Evolutionary conservation across 2,888 invertebrate species (phyloP), one percentile per base, ranked within the genome.

Genomic region (Colostygia pectinataria): DNA sequence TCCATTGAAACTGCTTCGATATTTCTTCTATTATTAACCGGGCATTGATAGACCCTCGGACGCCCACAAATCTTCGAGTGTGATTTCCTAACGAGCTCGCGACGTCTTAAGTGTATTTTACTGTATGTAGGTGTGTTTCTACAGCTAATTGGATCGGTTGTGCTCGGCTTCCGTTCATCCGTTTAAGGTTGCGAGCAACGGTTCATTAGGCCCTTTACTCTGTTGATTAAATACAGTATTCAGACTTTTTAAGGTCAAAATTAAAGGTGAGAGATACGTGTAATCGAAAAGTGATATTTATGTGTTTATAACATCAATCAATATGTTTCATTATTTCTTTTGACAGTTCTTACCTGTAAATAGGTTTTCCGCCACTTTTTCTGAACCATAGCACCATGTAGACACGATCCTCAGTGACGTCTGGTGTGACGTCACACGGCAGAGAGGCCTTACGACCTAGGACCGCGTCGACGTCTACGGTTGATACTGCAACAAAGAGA

Each of bases 321-420:
- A 15, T 2, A 4, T 15, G 15, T 15, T 15, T n/a, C n/a, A n/a
- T n/a, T n/a, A n/a, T n/a, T n/a, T n/a, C n/a, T n/a, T n/a, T n/a
- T n/a, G n/a, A 18, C 5, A 20, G 13, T 9, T 34, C 78, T 88
- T 88, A 97, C 97, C 96, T 97, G 92, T 97, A 97, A 72, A 97
- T 94, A 61, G 97, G 97, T 84, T 96, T 96, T 58, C 95, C 95
- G 42, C 94, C 94, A 66, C 94, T 95, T 77, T 96, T 96, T 60
- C 96, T 92, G 83, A 96, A 97, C 97, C 97, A 97, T 42, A 97
- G 92, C 65, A 97, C 97, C 96, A 97, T 96, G 85, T 97, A 96
- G 53, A 97, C 96, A 57, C 95, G 92, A 83, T 97, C 97, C 69
- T 96, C 96, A 68, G 93, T 93, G 46, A 94, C 92, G 77, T 94